phyloP scores from a whole-genome alignment of 1,140 invertebrate species.

The Drosophila elegans region DNA sequence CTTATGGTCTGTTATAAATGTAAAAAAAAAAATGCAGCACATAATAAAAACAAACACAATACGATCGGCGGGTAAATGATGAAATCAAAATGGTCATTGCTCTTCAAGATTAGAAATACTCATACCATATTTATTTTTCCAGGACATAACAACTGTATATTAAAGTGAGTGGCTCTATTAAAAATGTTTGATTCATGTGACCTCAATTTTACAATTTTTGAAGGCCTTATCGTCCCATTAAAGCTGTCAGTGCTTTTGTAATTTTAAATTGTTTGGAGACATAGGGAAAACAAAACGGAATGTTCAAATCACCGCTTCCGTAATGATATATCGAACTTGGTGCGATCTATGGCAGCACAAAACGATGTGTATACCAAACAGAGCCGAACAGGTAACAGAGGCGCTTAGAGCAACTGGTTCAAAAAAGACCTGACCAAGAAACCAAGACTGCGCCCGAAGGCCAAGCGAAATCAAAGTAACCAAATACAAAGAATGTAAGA shows the following conservation, averaged over 20 bases:
- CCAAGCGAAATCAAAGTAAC: slow-evolving; percentile 60
- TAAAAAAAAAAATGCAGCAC: slow-evolving; percentile 35
- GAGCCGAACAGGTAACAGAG: slow-evolving; percentile 62
- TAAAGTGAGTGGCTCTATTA: not conserved
- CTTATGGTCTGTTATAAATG: slow-evolving; percentile 62
- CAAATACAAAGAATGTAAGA: slow-evolving; percentile 36
- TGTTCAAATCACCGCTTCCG: slow-evolving; percentile 65
- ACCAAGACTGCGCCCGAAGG: slow-evolving; percentile 50
- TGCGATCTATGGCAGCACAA: slow-evolving; percentile 26
- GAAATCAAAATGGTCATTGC: slow-evolving; percentile 51
- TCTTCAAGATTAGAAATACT: too few species aligned
- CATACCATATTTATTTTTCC: too few species aligned
- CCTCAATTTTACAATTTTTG: slow-evolving; percentile 23
- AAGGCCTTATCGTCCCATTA: slow-evolving; percentile 25
- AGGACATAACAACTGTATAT: too few species aligned
- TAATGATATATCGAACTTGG: slow-evolving; percentile 58
- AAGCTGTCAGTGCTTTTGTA: slow-evolving; percentile 1
- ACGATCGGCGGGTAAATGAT: too few species aligned
- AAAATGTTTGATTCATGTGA: slow-evolving; percentile 4
- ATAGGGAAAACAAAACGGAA: slow-evolving; percentile 44
- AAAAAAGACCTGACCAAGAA: slow-evolving; percentile 43
- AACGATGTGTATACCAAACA: slow-evolving; percentile 56
- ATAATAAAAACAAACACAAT: too few species aligned
- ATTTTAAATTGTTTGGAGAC: not conserved
- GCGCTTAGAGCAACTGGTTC: slow-evolving; percentile 60